These are phyloP conservation scores for Stenodema calcarata DNA, from an alignment of 2,888 invertebrate species.

Conservation along the genomic window DNA sequence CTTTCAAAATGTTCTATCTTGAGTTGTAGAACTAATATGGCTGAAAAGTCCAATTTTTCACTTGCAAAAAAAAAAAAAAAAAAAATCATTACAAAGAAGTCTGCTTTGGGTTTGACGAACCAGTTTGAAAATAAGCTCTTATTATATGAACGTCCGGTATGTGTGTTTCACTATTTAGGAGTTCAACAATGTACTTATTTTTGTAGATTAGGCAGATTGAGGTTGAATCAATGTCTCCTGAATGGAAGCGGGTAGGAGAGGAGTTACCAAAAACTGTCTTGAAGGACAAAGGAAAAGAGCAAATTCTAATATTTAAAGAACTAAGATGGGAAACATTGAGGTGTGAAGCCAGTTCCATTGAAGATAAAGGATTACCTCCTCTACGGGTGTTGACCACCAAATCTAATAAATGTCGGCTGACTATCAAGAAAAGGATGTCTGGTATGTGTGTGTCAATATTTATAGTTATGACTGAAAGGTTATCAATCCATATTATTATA, in stretches of 20 bases:
- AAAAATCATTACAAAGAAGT: no score
- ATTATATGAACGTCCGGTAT: no score
- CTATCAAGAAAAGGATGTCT: constrained; percentile 90
- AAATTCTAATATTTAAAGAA: constrained; percentile 95
- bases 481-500: neutral
- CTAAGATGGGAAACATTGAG: constrained; percentile 96
- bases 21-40: constrained; percentile 52
- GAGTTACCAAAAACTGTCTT: constrained; percentile 91
- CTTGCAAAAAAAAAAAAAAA: no score
- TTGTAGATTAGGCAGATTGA: constrained; percentile 87
- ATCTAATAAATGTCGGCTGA: constrained; percentile 86
- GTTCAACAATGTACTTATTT: neutral
- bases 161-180: no score
- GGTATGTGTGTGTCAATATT: constrained; percentile 66
- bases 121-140: no score
- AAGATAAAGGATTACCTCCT: constrained; percentile 81
- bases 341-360: constrained; percentile 89
- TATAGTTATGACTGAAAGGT: neutral
- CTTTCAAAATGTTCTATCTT: neutral
- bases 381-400: constrained; percentile 91
- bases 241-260: constrained; percentile 82
- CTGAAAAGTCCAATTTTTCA: neutral
- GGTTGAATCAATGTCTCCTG: constrained; percentile 92
- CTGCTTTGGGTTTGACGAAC: neutral
- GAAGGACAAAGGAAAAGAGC: constrained; percentile 86